Conservation (phyloP, 2,888 invertebrate species). For the Leptothorax acervorum region DNA sequence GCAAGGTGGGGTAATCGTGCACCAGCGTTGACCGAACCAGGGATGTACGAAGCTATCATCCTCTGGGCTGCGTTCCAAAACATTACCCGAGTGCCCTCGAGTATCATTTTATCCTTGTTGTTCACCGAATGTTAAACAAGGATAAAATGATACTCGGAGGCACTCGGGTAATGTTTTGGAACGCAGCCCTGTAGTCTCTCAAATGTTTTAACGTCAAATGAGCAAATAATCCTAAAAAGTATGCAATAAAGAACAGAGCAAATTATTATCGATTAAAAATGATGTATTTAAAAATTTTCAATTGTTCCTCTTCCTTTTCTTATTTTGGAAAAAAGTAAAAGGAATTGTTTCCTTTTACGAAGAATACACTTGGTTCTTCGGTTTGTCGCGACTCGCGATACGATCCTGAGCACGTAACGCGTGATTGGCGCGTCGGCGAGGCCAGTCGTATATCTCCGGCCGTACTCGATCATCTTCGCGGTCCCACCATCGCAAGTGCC, state of each 20-base stretch:
- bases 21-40: slow-evolving; percentile 55
- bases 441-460: neutral
- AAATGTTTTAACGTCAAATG: neutral
- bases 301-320: neutral
- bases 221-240: neutral
- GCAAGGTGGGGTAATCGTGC: slow-evolving; percentile 66
- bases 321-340: neutral
- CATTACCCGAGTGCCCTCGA: too few relatives aligned
- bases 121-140: too few relatives aligned
- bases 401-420: neutral
- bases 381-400: neutral
- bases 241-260: neutral
- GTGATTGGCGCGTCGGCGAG: slow-evolving; percentile 25
- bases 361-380: neutral
- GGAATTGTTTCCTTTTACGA: too few relatives aligned
- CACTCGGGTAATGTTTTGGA: too few relatives aligned
- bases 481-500: slow-evolving; percentile 52
- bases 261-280: neutral
- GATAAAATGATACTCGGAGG: too few relatives aligned
- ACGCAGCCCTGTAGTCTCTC: neutral
- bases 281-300: neutral
- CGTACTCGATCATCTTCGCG: slow-evolving; percentile 38
- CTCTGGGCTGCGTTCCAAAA: too few relatives aligned
- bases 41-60: slow-evolving; percentile 3
- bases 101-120: too few relatives aligned